These are phyloP conservation scores for Malthinus flaveolus DNA, from an alignment of 2,888 invertebrate genomes.

Conservation along the genomic window DNA sequence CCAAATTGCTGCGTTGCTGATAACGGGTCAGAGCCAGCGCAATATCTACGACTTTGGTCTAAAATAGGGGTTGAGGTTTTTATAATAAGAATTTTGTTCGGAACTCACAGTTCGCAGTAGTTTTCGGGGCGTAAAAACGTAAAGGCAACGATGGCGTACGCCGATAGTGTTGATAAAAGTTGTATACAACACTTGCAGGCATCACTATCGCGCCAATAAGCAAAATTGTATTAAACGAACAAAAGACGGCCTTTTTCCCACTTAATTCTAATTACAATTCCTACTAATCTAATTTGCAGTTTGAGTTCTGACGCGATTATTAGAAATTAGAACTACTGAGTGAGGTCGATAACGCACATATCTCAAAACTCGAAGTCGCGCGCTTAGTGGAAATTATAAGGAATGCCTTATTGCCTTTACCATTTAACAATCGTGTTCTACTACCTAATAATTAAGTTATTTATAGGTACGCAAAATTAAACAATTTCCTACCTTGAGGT, in stretches of 20 bases:
- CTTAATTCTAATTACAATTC: constrained; percentile 14
- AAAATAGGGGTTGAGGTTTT: constrained; percentile 37
- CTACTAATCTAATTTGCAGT: constrained; percentile 23
- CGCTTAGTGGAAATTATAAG: constrained; percentile 36
- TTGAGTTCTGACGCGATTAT: constrained; percentile 35
- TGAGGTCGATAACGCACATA: constrained; percentile 38
- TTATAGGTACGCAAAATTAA: constrained; percentile 27
- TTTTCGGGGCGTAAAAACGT: constrained; percentile 28
- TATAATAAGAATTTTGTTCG: constrained; percentile 41
- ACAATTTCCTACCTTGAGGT: not conserved
- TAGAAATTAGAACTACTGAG: constrained; percentile 30
- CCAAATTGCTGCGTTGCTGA: constrained; percentile 41
- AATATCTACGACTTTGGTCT: constrained; percentile 37
- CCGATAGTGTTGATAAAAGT: constrained; percentile 35
- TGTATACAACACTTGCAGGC: constrained; percentile 36
- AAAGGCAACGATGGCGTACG: constrained; percentile 29
- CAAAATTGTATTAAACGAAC: too few relatives aligned
- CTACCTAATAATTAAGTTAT: constrained; percentile 44
- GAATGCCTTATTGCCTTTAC: constrained; percentile 40
- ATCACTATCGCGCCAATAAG: constrained; percentile 35
- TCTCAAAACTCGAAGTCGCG: constrained; percentile 33
- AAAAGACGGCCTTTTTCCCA: not conserved
- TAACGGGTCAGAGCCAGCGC: constrained; percentile 35
- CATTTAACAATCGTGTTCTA: constrained; percentile 44
- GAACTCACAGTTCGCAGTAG: constrained; percentile 29